Evolutionary conservation across 2,797 vertebrate species (phyloP), one percentile per base, ranked within the genome.

Genomic region (Sebastolobus alascanus): DNA sequence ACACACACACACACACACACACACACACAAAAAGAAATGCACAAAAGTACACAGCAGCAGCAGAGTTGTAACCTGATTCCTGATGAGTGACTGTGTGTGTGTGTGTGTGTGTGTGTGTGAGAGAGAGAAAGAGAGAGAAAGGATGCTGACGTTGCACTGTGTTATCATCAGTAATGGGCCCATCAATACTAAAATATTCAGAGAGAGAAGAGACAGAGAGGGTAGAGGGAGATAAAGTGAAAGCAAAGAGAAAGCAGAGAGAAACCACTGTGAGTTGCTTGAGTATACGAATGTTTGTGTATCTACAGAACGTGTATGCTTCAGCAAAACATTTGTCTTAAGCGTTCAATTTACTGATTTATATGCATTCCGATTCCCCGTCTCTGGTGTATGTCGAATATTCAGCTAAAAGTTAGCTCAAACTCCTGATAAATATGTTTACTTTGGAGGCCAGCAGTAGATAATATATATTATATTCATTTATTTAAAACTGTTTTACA

Each of bases 131-230:
- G 55, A 60, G 25, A 64, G 56, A 66, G 75, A 78, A 73, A 88
- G 84, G 89, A 90, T 92, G 94, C 93, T 94, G 93, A 94, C 84
- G 63, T 85, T 89, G 92, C 91, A 90, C 54, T 89, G 85, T 88
- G 90, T 92, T 93, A 92, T 94, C 90, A 88, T 91, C 92, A 89
- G 90, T 95, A 95, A 94, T 95, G 93, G 89, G 71, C 92, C 94
- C 92, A 94, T 94, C 93, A 93, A 93, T 94, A 93, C 92, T 93
- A 90, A 94, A 94, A 93, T 94, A 95, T 93, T 93, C 93, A 90
- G 65, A 81, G 80, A 77, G 60, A 80, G 75, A 65, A 85, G 35
- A 64, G 71, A 78, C n/a, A 68, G 31, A 73, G 73, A 58, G 58
- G 68, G 38, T 18, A 70, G 71, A 67, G 14, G 66, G 52, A n/a